Conservation (phyloP, 2,113 vertebrate genomes). For the Coptodon rendalli region DNA sequence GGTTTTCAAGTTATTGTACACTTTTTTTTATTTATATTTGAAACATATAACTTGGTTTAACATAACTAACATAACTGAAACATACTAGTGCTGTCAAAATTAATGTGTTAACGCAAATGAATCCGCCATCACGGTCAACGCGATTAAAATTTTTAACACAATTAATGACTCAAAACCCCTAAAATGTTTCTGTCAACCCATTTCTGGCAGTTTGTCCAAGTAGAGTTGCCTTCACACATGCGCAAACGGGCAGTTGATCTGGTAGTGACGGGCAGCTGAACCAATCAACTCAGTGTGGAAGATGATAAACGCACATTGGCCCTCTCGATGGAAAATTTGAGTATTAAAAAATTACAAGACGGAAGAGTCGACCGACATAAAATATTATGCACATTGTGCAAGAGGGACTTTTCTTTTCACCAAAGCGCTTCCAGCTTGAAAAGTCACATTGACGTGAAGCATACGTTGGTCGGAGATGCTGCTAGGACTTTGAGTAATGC, state of each 20-base stretch:
- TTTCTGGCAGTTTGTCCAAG: background rate
- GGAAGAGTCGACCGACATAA: background rate
- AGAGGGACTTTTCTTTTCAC: background rate
- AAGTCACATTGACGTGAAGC: background rate
- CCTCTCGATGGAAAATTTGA: background rate
- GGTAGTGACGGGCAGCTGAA: background rate
- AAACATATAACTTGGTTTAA: too few relatives aligned
- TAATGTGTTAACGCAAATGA: too few relatives aligned
- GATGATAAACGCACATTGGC: background rate
- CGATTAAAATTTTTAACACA: too few relatives aligned
- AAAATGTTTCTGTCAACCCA: background rate
- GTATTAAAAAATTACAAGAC: background rate
- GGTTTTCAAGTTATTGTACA: too few relatives aligned
- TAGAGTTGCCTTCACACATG: background rate
- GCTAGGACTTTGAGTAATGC: fast-evolving
- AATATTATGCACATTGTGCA: background rate
- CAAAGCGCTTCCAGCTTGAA: background rate
- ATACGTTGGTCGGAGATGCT: background rate
- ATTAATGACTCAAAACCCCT: too few relatives aligned
- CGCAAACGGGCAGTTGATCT: fast-evolving
- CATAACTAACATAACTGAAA: too few relatives aligned
- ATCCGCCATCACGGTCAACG: too few relatives aligned
- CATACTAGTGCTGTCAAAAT: too few relatives aligned
- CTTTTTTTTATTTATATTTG: too few relatives aligned
- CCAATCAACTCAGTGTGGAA: background rate